Evolutionary conservation across 2,888 invertebrate genomes (phyloP), one percentile per base, ranked within the genome.

Genomic region (Ochlodes sylvanus): DNA sequence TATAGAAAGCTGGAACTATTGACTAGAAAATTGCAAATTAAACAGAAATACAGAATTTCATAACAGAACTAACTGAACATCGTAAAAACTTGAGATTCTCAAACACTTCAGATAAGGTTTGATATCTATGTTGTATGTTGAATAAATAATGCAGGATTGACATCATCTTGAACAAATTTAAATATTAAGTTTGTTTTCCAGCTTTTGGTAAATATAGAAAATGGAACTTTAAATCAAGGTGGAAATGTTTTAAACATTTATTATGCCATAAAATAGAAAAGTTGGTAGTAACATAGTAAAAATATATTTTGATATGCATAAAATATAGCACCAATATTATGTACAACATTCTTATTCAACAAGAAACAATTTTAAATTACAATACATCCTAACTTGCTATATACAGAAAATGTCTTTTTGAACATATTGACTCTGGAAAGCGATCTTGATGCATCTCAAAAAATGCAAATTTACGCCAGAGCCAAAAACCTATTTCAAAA

Each of bases 291-390:
- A 42, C 41, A 50, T 52, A 56, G 44, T 63, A 44, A 50, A 69
- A 70, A 69, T 69, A 68, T 71, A 70, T 56, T 50, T 67, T 61
- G 70, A 73, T 70, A 73, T 72, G 68, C 61, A 70, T 27, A 65
- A 70, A 64, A 47, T 63, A n/a, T 84, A 84, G 84, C 84, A 84
- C 84, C 84, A 81, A 77, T 75, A 73, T 67, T 69, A 73, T 77
- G 73, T 77, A 78, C 73, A 75, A 78, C 72, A 72, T 71, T 50
- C 19, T 57, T 41, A 38, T 34, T 27, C 41, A 42, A 27, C 17
- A 7, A n/a, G 10, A 62, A 17, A 62, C 38, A 34, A 32, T 19
- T 38, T 38, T 10, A n/a, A 60, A 42, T 27, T 60, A 44, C 44
- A 34, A 21, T 21, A 52, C 4, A 52, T 52, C 15, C 14, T 38